Evolutionary conservation across 2,113 vertebrate species (phyloP).

Genomic region (Oncorhynchus keta): DNA sequence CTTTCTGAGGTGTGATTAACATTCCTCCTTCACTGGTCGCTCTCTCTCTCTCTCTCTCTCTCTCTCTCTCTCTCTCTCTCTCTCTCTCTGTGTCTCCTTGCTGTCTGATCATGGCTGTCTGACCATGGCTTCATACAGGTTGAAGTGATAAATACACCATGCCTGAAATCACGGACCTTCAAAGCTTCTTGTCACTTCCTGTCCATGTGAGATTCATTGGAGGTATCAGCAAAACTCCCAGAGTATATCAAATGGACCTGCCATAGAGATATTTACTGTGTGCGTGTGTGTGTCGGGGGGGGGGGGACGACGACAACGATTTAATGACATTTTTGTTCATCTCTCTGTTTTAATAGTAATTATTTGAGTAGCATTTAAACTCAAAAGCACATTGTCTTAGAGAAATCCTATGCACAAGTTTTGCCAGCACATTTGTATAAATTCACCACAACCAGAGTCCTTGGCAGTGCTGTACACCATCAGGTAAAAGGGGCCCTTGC

Average conservation of each 20-base stretch:
- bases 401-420: conserved; percentile 12
- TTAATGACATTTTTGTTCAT: conserved; percentile 61
- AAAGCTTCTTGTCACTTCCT: conserved; percentile 62
- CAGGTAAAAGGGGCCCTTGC: conserved; percentile 16
- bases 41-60: neutral
- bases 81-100: conserved; percentile 1
- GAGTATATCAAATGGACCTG: conserved; percentile 56
- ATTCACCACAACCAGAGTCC: conserved; percentile 37
- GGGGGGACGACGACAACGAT: conserved; percentile 37
- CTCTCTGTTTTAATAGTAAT: conserved; percentile 54
- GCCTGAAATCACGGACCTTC: conserved; percentile 66
- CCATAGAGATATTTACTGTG: conserved; percentile 53
- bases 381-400: conserved; percentile 33
- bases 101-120: conserved; percentile 40
- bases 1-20: conserved; percentile 54
- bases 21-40: conserved; percentile 51
- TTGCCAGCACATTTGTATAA: neutral
- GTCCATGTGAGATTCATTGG: conserved; percentile 78
- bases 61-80: conserved; percentile 32
- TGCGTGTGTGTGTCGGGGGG: no score
- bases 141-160: conserved; percentile 70
- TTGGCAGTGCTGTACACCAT: conserved; percentile 31
- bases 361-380: conserved; percentile 54
- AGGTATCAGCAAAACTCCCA: conserved; percentile 56
- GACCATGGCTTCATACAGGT: conserved; percentile 58